Conservation (phyloP, 1,140 invertebrate species). For the Rhynchophorus ferrugineus region DNA sequence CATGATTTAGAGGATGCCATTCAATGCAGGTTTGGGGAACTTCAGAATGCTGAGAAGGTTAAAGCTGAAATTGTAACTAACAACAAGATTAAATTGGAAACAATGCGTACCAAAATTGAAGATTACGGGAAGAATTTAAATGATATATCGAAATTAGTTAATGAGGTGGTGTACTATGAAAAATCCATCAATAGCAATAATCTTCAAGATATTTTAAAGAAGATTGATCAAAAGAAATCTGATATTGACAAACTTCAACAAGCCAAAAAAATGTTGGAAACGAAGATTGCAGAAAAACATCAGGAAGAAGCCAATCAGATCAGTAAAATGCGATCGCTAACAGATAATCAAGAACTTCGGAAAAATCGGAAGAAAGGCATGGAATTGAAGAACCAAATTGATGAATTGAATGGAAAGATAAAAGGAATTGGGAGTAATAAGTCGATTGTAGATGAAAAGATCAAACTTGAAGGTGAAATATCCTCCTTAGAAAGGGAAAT, state of each 20-base stretch:
- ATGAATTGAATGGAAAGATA: conserved; percentile 41
- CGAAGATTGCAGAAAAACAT: conserved; percentile 26
- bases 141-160: not conserved
- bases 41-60: conserved; percentile 1
- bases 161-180: conserved; percentile 11
- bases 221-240: conserved; percentile 17
- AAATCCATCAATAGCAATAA: conserved; percentile 13
- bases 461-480: conserved; percentile 39
- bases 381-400: conserved; percentile 39
- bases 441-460: conserved; percentile 39
- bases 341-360: conserved; percentile 31
- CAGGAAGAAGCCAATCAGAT: conserved; percentile 28
- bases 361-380: conserved; percentile 34
- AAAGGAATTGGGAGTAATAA: conserved; percentile 38
- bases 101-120: not conserved
- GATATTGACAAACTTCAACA: conserved; percentile 18
- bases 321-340: conserved; percentile 22
- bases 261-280: conserved; percentile 21
- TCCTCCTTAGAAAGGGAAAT: conserved; percentile 44
- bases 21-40: not conserved
- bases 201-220: conserved; percentile 16
- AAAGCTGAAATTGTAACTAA: not conserved
- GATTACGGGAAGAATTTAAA: conserved; percentile 29
- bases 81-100: conserved; percentile 11
- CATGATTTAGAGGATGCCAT: conserved; percentile 3